phyloP scores from a whole-genome alignment of 2,797 vertebrate species.

The Lagocephalus sceleratus region DNA sequence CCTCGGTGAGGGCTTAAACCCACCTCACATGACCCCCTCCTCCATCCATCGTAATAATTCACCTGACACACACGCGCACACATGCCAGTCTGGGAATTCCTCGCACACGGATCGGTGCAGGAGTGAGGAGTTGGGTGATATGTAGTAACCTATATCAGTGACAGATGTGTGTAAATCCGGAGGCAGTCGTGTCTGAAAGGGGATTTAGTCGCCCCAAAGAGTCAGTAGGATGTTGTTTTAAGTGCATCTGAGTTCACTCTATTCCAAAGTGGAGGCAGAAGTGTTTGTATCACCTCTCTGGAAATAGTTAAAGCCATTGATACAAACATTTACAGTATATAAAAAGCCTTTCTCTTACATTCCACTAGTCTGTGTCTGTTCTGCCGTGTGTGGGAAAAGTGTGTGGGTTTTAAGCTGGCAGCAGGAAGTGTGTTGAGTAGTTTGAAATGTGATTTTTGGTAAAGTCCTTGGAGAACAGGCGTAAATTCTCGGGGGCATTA shows the following conservation, averaged over 20 bases:
- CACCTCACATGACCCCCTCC: conserved; percentile 55
- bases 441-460: conserved; percentile 35
- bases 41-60: conserved; percentile 11
- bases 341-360: conserved; percentile 12
- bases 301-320: neutral
- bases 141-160: neutral
- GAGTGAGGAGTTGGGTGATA: neutral
- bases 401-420: conserved; percentile 42
- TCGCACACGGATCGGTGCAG: neutral
- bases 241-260: neutral
- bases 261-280: neutral
- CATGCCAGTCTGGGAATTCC: neutral
- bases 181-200: neutral
- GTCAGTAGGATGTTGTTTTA: neutral
- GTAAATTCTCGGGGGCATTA: neutral
- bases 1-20: conserved; percentile 26
- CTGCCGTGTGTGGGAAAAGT: conserved; percentile 8
- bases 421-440: conserved; percentile 18
- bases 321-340: conserved; percentile 4
- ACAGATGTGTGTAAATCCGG: neutral
- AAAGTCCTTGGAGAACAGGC: conserved; percentile 8
- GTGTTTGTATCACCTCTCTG: conserved; percentile 6
- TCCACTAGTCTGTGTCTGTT: conserved; percentile 15
- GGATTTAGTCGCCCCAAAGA: neutral
- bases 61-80: conserved; percentile 1